phyloP scores from a whole-genome alignment of 2,113 vertebrate genomes.

The Sebastes schlegelii region DNA sequence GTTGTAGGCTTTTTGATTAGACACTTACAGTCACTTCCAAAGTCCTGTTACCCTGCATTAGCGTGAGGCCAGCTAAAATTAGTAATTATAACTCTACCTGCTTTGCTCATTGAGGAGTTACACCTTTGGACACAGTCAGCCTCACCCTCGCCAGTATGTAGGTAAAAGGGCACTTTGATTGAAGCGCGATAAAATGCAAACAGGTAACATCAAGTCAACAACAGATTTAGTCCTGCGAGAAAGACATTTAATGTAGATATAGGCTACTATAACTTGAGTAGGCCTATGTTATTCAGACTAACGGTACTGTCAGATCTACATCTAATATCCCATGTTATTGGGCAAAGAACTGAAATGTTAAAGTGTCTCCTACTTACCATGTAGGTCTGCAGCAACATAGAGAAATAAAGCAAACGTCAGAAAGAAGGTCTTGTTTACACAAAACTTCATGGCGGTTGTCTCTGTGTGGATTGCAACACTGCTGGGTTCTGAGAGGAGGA shows the following conservation, averaged over 20 bases:
- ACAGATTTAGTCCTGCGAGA: background rate
- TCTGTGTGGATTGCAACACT: background rate
- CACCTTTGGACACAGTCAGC: no score
- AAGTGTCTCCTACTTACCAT: constrained; percentile 42
- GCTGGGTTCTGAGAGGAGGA: no score
- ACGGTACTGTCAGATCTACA: background rate
- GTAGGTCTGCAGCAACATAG: constrained; percentile 25
- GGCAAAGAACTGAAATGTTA: background rate
- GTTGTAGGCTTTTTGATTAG: background rate
- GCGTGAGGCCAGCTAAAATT: background rate
- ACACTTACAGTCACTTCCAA: no score
- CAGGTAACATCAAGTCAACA: background rate
- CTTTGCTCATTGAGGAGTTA: no score
- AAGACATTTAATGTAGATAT: background rate
- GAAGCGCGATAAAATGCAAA: background rate
- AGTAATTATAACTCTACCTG: no score
- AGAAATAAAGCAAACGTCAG: constrained; percentile 31
- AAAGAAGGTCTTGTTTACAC: background rate
- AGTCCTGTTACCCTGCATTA: no score
- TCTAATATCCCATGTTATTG: no score
- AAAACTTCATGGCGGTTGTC: constrained; percentile 27
- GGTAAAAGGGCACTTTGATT: background rate
- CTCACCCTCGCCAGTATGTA: background rate
- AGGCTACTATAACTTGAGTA: background rate
- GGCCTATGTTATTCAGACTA: background rate